A percentile compares a stretch with the other conserved stretches of the same genome.
Conservation (phyloP, 2,888 invertebrate species). For the Lymantria dispar region DNA sequence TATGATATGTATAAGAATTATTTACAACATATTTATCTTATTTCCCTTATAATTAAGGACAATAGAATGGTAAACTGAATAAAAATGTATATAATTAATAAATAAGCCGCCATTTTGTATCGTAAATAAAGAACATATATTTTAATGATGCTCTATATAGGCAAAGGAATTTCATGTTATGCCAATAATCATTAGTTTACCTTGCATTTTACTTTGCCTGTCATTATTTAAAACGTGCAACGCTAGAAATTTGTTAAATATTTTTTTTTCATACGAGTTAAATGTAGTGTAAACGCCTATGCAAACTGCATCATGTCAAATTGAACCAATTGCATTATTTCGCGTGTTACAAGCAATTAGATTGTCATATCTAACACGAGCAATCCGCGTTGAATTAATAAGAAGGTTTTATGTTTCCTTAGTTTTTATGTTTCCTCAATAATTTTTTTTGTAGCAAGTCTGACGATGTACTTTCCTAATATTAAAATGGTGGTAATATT, state of each 20-base stretch:
- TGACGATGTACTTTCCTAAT: too few species aligned
- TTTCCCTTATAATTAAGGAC: not conserved
- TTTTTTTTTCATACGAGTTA: constrained; percentile 20
- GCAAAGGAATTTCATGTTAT: constrained; percentile 18
- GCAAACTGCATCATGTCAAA: constrained; percentile 16
- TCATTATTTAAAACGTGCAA: not conserved
- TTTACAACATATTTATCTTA: not conserved
- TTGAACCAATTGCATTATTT: constrained; percentile 24
- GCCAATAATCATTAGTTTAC: constrained; percentile 2
- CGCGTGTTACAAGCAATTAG: constrained; percentile 21
- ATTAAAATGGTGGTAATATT: too few species aligned
- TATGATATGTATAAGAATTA: not conserved
- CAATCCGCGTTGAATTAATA: not conserved
- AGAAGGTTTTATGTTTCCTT: not conserved
- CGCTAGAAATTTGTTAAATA: not conserved
- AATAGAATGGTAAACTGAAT: not conserved
- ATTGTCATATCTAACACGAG: not conserved
- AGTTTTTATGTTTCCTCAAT: not conserved
- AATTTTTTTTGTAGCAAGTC: not conserved
- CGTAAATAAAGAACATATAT: not conserved
- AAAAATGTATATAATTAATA: not conserved
- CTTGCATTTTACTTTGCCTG: not conserved
- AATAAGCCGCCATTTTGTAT: not conserved
- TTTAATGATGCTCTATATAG: not conserved
- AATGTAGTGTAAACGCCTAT: constrained; percentile 27